These are phyloP conservation scores for Propithecus perrieri DNA, from an alignment of 2,797 vertebrate species.

Conservation along the genomic window DNA sequence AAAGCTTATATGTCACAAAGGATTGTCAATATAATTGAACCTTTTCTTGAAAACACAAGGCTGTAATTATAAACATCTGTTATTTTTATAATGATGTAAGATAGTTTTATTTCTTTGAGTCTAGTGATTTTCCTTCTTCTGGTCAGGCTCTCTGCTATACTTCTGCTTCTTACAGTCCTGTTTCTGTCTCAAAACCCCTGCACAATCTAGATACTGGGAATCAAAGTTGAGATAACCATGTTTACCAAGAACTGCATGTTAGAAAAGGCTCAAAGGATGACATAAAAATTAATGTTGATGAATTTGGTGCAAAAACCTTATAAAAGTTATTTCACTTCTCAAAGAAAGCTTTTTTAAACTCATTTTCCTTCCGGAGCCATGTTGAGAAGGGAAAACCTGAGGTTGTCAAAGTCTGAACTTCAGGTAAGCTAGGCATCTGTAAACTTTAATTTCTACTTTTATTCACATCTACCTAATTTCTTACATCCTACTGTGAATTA, in stretches of 20 bases:
- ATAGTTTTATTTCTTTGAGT: not conserved
- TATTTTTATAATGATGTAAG: not conserved
- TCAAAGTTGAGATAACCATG: not conserved
- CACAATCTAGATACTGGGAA: not conserved
- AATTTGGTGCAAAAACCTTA: not conserved
- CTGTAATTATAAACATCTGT: not conserved
- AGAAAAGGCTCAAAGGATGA: not conserved
- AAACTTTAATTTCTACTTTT: not conserved
- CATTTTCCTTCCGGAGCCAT: not conserved
- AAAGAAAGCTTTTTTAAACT: not conserved
- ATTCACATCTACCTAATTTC: not conserved
- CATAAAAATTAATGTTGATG: not conserved
- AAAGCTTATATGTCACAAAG: not conserved
- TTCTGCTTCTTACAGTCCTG: not conserved
- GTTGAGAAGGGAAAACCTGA: conserved; percentile 2
- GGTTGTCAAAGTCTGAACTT: not conserved
- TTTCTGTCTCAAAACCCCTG: not conserved
- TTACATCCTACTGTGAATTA: not conserved
- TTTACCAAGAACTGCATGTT: not conserved
- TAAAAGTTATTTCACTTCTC: not conserved
- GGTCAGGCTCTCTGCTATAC: not conserved
- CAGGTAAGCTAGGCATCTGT: not conserved
- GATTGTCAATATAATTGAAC: not conserved
- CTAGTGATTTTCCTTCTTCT: not conserved
- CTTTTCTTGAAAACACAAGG: not conserved